Percentiles rank a stretch among this genome's conserved stretches.
These are phyloP conservation scores for Coturnix japonica DNA, from an alignment of 2,113 vertebrate species.

Conservation along the genomic window DNA sequence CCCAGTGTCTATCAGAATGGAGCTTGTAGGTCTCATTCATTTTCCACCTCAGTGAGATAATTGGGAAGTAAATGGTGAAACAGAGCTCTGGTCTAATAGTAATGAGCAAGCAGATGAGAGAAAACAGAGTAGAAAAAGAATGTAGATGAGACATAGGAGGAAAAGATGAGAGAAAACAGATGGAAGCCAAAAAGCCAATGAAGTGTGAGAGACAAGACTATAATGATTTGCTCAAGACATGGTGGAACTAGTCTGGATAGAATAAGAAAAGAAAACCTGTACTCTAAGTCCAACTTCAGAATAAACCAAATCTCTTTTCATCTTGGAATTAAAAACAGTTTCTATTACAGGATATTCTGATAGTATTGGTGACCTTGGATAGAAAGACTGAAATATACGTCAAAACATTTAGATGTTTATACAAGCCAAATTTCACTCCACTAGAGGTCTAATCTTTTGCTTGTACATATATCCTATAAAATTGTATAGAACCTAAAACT, in stretches of 20 bases:
- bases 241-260: conserved; percentile 19
- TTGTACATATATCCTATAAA: conserved; percentile 12
- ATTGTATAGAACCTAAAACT: background rate
- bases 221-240: conserved; percentile 48
- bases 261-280: conserved; percentile 6
- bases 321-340: conserved; percentile 29
- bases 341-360: background rate
- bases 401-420: background rate
- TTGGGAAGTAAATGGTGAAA: conserved; percentile 7
- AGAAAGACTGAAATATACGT: conserved; percentile 29
- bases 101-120: conserved; percentile 53
- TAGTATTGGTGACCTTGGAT: background rate
- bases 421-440: background rate
- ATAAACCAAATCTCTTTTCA: conserved; percentile 25
- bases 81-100: background rate
- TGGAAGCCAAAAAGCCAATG: conserved; percentile 59
- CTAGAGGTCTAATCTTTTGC: background rate
- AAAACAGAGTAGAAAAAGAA: conserved; percentile 60
- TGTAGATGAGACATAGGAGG: conserved; percentile 37
- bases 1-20: background rate
- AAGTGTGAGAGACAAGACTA: conserved; percentile 59
- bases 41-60: background rate
- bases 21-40: background rate
- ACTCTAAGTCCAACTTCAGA: background rate
- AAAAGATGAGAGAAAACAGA: conserved; percentile 71